These are phyloP conservation scores for Rostratula benghalensis DNA, from an alignment of 2,113 vertebrate species.

Conservation along the genomic window DNA sequence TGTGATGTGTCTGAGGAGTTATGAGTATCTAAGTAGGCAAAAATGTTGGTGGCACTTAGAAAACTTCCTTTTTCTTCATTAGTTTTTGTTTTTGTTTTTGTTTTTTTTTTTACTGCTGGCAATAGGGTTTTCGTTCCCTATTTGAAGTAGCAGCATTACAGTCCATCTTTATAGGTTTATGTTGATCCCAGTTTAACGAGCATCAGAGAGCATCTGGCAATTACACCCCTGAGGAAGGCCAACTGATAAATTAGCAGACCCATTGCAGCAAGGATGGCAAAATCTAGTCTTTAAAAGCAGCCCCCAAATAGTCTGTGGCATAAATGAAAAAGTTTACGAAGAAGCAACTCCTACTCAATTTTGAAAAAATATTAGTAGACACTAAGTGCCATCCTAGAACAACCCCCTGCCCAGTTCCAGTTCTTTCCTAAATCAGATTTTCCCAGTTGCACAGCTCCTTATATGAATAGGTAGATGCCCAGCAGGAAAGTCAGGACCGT, in stretches of 20 bases:
- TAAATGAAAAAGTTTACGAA: neutral
- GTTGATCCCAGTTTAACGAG: constrained; percentile 51
- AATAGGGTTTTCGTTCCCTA: neutral
- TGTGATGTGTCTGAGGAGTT: rapidly evolving
- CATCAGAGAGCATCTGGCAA: constrained; percentile 59
- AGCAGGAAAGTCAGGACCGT: neutral
- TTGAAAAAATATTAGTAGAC: neutral
- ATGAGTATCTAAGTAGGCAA: neutral
- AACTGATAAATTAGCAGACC: constrained; percentile 33
- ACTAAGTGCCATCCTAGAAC: neutral
- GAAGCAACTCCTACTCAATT: neutral
- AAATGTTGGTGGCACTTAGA: neutral
- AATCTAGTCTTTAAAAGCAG: constrained; percentile 1
- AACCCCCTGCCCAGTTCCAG: neutral
- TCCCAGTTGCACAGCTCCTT: neutral
- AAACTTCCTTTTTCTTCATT: neutral
- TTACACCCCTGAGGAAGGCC: neutral
- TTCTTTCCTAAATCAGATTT: neutral
- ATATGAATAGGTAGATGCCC: neutral
- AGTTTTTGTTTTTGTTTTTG: neutral
- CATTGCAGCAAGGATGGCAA: neutral
- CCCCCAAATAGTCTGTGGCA: neutral
- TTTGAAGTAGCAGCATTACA: neutral
- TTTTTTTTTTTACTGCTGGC: neutral
- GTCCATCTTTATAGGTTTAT: constrained; percentile 24